Percentiles rank a stretch among this genome's conserved stretches.
Evolutionary conservation across 2,113 vertebrate genomes (phyloP).

Genomic region (Alaudala cheleensis): DNA sequence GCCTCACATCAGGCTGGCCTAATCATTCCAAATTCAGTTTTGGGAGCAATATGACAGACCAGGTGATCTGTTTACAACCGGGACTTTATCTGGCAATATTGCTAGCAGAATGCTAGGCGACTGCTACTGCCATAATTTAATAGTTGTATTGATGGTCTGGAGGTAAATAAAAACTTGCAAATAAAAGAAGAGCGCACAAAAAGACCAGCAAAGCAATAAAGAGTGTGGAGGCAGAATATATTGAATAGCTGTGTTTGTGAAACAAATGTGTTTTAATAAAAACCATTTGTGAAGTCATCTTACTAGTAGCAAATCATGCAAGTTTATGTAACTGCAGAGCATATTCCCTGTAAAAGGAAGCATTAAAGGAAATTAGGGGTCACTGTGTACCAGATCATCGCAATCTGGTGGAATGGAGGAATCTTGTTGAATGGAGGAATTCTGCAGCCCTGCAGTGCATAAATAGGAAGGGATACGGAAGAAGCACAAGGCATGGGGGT

Average conservation of each 20-base stretch:
- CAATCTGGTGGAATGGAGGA: background rate
- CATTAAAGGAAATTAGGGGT: background rate
- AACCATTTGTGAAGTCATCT: background rate
- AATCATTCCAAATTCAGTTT: background rate
- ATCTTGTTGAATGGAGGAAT: background rate
- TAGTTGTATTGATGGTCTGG: background rate
- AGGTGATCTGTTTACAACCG: background rate
- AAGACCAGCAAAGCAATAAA: background rate
- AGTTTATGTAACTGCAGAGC: background rate
- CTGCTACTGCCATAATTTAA: background rate
- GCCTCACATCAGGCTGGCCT: background rate
- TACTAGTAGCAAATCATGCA: background rate
- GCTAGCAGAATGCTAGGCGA: background rate
- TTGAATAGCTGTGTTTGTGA: background rate
- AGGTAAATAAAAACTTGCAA: background rate
- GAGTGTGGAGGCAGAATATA: background rate
- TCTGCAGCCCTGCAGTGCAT: background rate
- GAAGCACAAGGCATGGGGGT: background rate
- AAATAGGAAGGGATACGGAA: background rate
- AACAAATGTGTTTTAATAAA: background rate
- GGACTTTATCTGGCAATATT: background rate
- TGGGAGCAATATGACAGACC: background rate
- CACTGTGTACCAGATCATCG: background rate
- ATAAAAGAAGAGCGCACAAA: background rate
- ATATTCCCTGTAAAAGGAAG: background rate